Percentiles rank a stretch among this genome's conserved stretches.
Conservation (phyloP, 2,797 vertebrate species). For the Cossypha dichroa region DNA sequence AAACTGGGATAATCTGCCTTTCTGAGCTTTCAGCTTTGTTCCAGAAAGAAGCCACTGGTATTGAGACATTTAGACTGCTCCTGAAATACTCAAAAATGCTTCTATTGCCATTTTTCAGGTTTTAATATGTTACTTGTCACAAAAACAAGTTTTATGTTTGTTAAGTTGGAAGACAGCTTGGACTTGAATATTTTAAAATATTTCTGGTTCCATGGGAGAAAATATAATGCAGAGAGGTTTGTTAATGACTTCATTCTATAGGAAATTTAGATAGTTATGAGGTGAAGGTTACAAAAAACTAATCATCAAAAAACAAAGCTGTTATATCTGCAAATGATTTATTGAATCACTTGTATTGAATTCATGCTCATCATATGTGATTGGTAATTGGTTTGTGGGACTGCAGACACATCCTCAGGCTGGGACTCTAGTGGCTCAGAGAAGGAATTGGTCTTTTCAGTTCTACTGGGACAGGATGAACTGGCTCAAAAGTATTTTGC, state of each 20-base stretch:
- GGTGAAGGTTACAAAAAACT: neutral
- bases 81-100: neutral
- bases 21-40: neutral
- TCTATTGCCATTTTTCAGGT: neutral
- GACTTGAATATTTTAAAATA: neutral
- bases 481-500: neutral
- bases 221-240: neutral
- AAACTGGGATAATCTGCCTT: neutral
- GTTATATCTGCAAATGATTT: neutral
- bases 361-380: neutral
- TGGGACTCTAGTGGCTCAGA: neutral
- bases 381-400: neutral
- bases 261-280: neutral
- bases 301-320: neutral
- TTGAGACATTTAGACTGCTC: neutral
- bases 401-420: neutral
- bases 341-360: neutral
- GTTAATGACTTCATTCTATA: neutral
- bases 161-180: neutral
- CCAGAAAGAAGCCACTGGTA: neutral
- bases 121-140: neutral
- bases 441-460: neutral
- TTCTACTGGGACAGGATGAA: neutral
- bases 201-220: neutral
- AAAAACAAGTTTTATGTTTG: neutral